Base-by-base conservation (phyloP, 1,140 invertebrate species). In the Halictus rubicundus region DNA sequence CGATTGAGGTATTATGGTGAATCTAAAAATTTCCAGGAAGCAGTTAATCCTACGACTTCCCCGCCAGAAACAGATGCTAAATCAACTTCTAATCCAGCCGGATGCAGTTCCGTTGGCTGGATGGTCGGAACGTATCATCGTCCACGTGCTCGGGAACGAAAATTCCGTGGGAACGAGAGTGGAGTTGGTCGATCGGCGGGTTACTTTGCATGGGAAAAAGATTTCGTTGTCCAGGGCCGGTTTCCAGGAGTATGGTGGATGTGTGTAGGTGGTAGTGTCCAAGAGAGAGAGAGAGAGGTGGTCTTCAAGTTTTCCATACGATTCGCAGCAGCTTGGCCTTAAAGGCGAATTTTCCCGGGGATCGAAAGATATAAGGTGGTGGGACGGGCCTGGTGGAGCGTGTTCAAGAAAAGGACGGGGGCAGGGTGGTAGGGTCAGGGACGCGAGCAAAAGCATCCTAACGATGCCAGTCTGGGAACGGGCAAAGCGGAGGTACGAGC, bases 381-480 rank as follows among this genome's bases (percentile, higher is more conserved):
- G 19, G 54, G 71, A 75, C 42, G 64, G 27, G 23, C 25, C 25
- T 10, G 37, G 12, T 25, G 61, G 23, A 76, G 37, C 52, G 57
- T n/a, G 27, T 60, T 49, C 64, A n/a, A 57, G 54, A n/a, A n/a
- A n/a, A 57, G 54, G 74, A 73, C 21, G 21, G 16, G 49, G 14
- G 49, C 49, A 27, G 52, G 57, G 52, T 7, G 59, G 68, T 0
- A 32, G 39, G 42, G 77, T 52, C 64, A 63, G 49, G 9, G 52
- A 79, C 68, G 32, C 37, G 42, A 52, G 74, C 75, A 80, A 90
- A 89, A 88, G 82, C 81, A 80, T 90, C 82, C 84, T 92, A 92
- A 92, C 89, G 88, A 91, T 89, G 90, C 80, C 75, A 82, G 84
- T 81, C 82, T 83, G 70, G 75, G 46, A 61, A 84, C 57, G 74